Base-by-base conservation (phyloP, 2,888 invertebrate genomes). In the Perdita meconis region DNA sequence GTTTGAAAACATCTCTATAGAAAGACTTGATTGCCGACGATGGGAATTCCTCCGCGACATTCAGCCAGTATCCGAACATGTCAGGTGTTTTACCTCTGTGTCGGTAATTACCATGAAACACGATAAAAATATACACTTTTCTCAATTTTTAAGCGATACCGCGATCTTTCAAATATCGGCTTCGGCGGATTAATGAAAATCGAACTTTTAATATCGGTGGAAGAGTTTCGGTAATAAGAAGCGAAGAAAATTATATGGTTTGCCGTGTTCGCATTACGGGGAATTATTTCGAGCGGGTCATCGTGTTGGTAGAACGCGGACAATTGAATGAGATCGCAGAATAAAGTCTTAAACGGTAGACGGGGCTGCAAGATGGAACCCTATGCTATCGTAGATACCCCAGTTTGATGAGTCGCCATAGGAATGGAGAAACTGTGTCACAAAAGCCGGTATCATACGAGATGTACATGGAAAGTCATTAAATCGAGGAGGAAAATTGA, bases 401-500 rank as follows among this genome's bases (percentile, higher is more conserved):
- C 19, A 63, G 57, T 80, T 79, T 24, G 51, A 53, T 65, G 50
- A 75, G 75, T 79, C 63, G 75, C 61, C 61, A 40, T 42, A 34
- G 61, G 61, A 61, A 53, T 22, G 56, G 8, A 79, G 68, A 51
- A 72, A 72, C 66, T 78, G 51, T 67, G 78, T 55, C 67, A 72
- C 38, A 72, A 77, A 61, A 70, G 26, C 50, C 13, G 8, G 22
- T 51, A 30, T 47, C 51, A 47, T 64, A n/a, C 56, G 47, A 57
- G 13, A 22, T 4, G 59, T 22, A 44, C n/a, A n/a, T 36, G 26
- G 44, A 55, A 63, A 12, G 10, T 64, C 19, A 47, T 36, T 44
- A 30, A 34, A 36, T 47, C 47, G 22, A 47, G 19, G 22, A 3
- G 47, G 47, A 19, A 47, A 47, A 22, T 47, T 16, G 22, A 47